Evolutionary conservation across 2,797 vertebrate species (phyloP).

Genomic region (Nyctalus aviator): DNA sequence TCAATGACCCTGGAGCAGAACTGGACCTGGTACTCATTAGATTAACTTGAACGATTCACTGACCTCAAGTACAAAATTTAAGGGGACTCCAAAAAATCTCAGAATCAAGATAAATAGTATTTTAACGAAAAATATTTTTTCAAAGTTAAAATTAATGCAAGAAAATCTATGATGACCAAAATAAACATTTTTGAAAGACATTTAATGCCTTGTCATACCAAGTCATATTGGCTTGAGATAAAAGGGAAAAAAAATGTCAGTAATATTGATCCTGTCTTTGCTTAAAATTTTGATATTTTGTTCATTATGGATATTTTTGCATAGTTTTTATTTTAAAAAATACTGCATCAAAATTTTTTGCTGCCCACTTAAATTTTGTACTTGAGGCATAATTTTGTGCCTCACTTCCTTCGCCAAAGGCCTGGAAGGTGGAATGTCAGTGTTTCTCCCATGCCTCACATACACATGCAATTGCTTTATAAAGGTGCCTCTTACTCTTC

Average conservation of each 20-base stretch:
- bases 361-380: background rate
- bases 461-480: background rate
- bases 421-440: background rate
- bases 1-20: background rate
- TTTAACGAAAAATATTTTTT: conserved; percentile 23
- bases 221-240: background rate
- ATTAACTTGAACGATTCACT: background rate
- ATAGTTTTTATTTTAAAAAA: conserved; percentile 32
- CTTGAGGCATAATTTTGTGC: background rate
- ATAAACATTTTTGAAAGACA: background rate
- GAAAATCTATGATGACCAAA: conserved; percentile 20
- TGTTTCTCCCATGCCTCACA: background rate
- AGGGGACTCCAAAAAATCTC: background rate
- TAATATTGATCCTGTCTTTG: background rate
- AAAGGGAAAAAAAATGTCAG: background rate
- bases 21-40: background rate
- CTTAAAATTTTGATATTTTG: conserved; percentile 1
- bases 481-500: background rate
- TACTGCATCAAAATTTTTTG: background rate
- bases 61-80: background rate
- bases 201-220: background rate
- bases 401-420: background rate
- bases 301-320: background rate
- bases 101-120: background rate
- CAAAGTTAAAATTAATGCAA: conserved; percentile 16